Percentiles rank a stretch among this genome's conserved stretches.
phyloP scores from a whole-genome alignment of 2,888 invertebrate genomes.

The Melanostoma scalare region DNA sequence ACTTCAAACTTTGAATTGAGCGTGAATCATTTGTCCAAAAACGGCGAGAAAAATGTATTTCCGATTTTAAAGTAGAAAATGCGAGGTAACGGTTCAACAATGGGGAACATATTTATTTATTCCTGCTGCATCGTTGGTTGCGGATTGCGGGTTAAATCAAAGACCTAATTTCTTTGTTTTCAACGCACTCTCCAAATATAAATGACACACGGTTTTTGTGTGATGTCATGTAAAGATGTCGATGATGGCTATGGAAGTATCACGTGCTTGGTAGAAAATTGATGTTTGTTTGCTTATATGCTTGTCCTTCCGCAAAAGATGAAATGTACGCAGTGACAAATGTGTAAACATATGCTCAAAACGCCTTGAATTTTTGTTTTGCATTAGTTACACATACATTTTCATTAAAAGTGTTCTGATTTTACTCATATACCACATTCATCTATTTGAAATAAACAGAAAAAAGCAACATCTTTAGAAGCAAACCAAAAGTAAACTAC shows the following conservation, averaged over 20 bases:
- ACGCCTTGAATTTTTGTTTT: slow-evolving; percentile 26
- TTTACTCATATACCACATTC: neutral
- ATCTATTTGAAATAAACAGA: too few relatives aligned
- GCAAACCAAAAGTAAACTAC: too few relatives aligned
- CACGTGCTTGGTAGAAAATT: slow-evolving; percentile 24
- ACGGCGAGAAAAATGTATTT: slow-evolving; percentile 42
- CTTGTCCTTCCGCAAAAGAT: neutral
- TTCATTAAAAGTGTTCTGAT: slow-evolving; percentile 1
- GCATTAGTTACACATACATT: neutral
- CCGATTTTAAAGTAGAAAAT: slow-evolving; percentile 56
- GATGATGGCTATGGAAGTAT: slow-evolving; percentile 13
- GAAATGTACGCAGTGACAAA: neutral
- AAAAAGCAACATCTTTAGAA: too few relatives aligned
- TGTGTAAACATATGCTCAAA: neutral
- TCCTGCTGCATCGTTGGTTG: slow-evolving; percentile 52
- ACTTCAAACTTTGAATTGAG: slow-evolving; percentile 39
- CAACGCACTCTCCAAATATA: slow-evolving; percentile 61
- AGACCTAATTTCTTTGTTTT: slow-evolving; percentile 23
- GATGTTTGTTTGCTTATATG: slow-evolving; percentile 20
- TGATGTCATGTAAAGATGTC: slow-evolving; percentile 17
- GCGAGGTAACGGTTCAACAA: slow-evolving; percentile 50
- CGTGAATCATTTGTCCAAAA: slow-evolving; percentile 48
- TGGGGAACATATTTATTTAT: slow-evolving; percentile 57
- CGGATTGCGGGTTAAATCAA: slow-evolving; percentile 43
- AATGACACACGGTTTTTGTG: slow-evolving; percentile 53